Base-by-base conservation (phyloP, 2,113 vertebrate genomes). In the Syngnathoides biaculeatus region DNA sequence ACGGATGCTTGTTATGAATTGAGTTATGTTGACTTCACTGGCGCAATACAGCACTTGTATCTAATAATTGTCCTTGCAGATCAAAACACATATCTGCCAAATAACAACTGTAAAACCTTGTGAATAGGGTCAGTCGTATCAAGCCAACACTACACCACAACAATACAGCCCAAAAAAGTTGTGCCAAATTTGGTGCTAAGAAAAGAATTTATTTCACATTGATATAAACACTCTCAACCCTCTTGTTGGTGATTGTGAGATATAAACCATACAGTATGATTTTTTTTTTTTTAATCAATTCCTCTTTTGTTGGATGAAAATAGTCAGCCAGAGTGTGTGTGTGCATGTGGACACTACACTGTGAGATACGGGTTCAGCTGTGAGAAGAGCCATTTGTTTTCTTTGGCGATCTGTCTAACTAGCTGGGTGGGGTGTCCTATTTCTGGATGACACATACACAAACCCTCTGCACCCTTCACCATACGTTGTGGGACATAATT, bases 391-490 rank as follows among this genome's bases (percentile, higher is more conserved):
- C 79, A 89, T 89, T 87, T 72, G 82, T 84, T 88, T 90, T 88
- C 86, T 70, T 75, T 60, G 64, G 72, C 77, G 81, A 62, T 66
- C 85, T 86, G 87, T 90, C 84, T 75, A 68, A 83, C 82, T 79
- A 82, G 72, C 82, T 80, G 77, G 67, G 84, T 86, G 84, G 84
- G 84, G 80, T 88, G 89, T 84, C 89, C 89, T 90, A 90, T 90
- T 90, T 90, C 83, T 86, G 85, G 84, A 86, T 82, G 50, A 81
- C 73, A 86, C 86, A 82, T 80, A 84, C 79, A 83, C 59, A 77
- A 71, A 76, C 68, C 72, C 65, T 4, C 15, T 86, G 82, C 78
- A 84, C 85, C 77, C 71, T 83, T 76, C 56, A 70, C 79, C 79
- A 84, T 87, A 85, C 82, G 57, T 85, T 80, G 81, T 85, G 67